phyloP scores from a whole-genome alignment of 1,140 invertebrate genomes.

The Drosophila malerkotliana region DNA sequence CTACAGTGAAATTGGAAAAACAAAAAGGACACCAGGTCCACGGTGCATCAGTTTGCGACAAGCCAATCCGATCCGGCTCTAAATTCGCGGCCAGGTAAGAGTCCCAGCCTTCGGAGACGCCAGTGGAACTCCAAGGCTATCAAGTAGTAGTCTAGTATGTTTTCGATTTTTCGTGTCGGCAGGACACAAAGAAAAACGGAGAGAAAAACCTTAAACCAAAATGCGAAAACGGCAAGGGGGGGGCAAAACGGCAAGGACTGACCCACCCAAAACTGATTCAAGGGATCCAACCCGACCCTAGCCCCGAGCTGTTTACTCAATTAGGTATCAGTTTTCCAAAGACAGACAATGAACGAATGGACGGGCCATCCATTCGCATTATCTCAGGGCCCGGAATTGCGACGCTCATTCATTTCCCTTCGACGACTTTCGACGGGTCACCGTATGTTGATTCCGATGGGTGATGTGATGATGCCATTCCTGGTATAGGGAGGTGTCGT shows the following conservation, averaged over 20 bases:
- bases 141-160: constrained; percentile 39
- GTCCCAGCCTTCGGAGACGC: not conserved
- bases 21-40: not conserved
- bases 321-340: constrained; percentile 71
- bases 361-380: constrained; percentile 31
- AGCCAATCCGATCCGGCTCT: constrained; percentile 15
- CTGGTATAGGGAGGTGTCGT: constrained; percentile 9
- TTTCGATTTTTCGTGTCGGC: constrained; percentile 76
- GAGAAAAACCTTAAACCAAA: constrained; percentile 9
- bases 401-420: constrained; percentile 12
- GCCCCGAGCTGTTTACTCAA: constrained; percentile 68
- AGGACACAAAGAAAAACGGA: constrained; percentile 32
- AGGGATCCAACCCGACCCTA: constrained; percentile 44
- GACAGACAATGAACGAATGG: constrained; percentile 18
- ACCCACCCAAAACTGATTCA: constrained; percentile 33
- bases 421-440: constrained; percentile 9
- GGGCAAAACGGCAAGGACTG: constrained; percentile 16
- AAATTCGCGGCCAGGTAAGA: constrained; percentile 36
- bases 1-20: constrained; percentile 18
- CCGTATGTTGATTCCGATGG: constrained; percentile 29
- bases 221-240: constrained; percentile 4
- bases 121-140: constrained; percentile 20
- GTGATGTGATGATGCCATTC: constrained; percentile 50
- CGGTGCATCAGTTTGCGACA: not conserved
- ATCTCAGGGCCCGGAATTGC: constrained; percentile 13